Percentiles rank a stretch among this genome's conserved stretches.
Conservation (phyloP, 2,113 vertebrate genomes). For the Callipepla squamata region DNA sequence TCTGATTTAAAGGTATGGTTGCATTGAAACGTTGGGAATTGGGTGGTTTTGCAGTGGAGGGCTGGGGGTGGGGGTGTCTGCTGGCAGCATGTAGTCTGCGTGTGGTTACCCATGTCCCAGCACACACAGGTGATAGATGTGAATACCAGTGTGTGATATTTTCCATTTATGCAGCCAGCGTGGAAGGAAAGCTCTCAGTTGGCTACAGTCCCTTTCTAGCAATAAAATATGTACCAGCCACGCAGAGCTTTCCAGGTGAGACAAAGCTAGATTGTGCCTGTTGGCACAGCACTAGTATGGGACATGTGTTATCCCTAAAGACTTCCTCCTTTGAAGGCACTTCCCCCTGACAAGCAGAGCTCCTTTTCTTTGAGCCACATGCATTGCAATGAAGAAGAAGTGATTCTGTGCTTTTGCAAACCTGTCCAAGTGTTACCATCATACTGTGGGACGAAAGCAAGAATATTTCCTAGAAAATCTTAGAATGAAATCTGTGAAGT, state of each 20-base stretch:
- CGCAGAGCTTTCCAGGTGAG: constrained; percentile 20
- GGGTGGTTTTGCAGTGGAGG: neutral
- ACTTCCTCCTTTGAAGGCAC: rapidly evolving
- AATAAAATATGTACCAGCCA: constrained; percentile 51
- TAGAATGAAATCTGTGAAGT: neutral
- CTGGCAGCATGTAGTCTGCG: neutral
- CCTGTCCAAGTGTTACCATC: neutral
- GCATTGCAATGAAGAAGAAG: neutral
- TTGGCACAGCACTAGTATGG: neutral
- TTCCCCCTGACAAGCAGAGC: neutral
- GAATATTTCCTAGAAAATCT: neutral
- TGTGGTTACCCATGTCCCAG: constrained; percentile 21
- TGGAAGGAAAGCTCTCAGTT: constrained; percentile 35
- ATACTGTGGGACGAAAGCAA: neutral
- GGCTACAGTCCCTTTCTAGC: constrained; percentile 44
- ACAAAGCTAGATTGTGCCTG: neutral
- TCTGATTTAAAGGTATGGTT: constrained; percentile 11
- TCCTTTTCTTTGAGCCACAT: too few relatives aligned
- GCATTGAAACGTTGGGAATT: neutral
- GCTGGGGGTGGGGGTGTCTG: neutral
- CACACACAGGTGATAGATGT: constrained; percentile 45
- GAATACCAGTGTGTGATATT: constrained; percentile 43
- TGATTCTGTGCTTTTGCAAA: neutral
- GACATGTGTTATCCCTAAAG: neutral
- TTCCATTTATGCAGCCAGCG: constrained; percentile 49